Evolutionary conservation across 2,888 invertebrate species (phyloP), one percentile per base, ranked within the genome.

Genomic region (Myopa tessellatipennis): DNA sequence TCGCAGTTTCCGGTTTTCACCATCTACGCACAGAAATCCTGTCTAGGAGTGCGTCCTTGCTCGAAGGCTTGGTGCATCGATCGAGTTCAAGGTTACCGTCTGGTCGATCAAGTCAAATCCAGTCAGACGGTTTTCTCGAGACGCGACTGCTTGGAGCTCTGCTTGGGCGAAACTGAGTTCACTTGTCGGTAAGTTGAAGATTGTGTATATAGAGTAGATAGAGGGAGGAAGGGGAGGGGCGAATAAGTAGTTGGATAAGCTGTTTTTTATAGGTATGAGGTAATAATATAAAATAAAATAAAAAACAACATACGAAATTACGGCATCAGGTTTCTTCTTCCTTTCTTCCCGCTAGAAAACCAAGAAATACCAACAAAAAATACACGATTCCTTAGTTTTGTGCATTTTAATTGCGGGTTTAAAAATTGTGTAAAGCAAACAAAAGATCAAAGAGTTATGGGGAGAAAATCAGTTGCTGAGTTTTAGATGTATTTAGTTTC

Each of bases 1-100:
- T 97, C 97, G 63, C 97, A 97, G 90, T 97, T 96, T 91, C 97
- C 97, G 77, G 97, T 97, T 84, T 97, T 97, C 91, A 97, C 97
- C 82, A 96, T 97, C 90, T 97, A 97, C 92, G 97, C 97, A 83
- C 97, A 97, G 91, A 97, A 97, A 92, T 95, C 95, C 85, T 97
- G 97, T 89, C 91, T 97, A 86, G 95, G 95, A 79, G 95, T 96
- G 85, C 93, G 95, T 87, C 96, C 96, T 81, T 97, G 97, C 91
- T 95, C 96, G 87, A 91, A 96, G 83, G 96, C 96, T 79, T 97
- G 97, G 97, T 96, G 96, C 91, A 96, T 96, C 90, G 97, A 97
- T 91, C 92, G 97, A 85, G 97, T 97, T 81, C 95, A 95, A 89
- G 95, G 95, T 85, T 95, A 95, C 90, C 93, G 94, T 87, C 93